Evolutionary conservation across 30 jellyfish, hydroid and myxozoan genomes (phyloP).

Genomic region (Nemopilema nomurai): DNA sequence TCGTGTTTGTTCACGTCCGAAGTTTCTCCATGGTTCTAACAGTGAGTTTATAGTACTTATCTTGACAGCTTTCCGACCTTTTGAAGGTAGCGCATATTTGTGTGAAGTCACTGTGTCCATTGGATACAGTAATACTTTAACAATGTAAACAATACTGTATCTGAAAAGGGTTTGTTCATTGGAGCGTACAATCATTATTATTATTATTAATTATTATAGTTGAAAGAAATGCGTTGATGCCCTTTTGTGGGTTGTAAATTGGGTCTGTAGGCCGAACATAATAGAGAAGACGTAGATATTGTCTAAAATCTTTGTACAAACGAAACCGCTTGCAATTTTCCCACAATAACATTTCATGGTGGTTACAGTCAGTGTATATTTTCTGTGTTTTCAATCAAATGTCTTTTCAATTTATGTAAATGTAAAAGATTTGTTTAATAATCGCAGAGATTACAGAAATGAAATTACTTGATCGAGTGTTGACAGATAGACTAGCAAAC

Average conservation of each 20-base stretch:
- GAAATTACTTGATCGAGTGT: slow-evolving; percentile 60
- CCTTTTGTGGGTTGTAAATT: slow-evolving; percentile 71
- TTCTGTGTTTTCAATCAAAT: slow-evolving; percentile 72
- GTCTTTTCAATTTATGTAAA: slow-evolving; percentile 76
- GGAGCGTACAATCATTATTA: slow-evolving; percentile 56
- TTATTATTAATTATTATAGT: slow-evolving; percentile 37
- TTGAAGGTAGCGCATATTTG: slow-evolving; percentile 57
- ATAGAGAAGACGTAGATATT: slow-evolving; percentile 52
- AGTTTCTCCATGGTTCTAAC: background rate
- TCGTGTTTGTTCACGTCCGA: background rate
- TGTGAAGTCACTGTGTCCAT: slow-evolving; percentile 52
- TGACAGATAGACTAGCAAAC: slow-evolving; percentile 64
- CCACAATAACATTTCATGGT: slow-evolving; percentile 82
- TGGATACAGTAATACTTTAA: slow-evolving; percentile 62
- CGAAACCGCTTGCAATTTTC: slow-evolving; percentile 79
- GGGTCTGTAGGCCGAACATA: slow-evolving; percentile 57
- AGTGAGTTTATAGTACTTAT: slow-evolving; percentile 7
- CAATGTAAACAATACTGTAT: slow-evolving; percentile 57
- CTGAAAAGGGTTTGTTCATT: slow-evolving; percentile 39
- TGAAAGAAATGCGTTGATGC: slow-evolving; percentile 52
- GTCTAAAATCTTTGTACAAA: slow-evolving; percentile 31
- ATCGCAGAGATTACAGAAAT: slow-evolving; percentile 72
- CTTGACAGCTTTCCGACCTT: slow-evolving; percentile 38
- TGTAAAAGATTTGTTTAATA: slow-evolving; percentile 72
- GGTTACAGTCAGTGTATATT: slow-evolving; percentile 73